A percentile compares a stretch with the other conserved stretches of the same genome.
Evolutionary conservation across 2,888 invertebrate genomes (phyloP).

Genomic region (Eristalis tenax): DNA sequence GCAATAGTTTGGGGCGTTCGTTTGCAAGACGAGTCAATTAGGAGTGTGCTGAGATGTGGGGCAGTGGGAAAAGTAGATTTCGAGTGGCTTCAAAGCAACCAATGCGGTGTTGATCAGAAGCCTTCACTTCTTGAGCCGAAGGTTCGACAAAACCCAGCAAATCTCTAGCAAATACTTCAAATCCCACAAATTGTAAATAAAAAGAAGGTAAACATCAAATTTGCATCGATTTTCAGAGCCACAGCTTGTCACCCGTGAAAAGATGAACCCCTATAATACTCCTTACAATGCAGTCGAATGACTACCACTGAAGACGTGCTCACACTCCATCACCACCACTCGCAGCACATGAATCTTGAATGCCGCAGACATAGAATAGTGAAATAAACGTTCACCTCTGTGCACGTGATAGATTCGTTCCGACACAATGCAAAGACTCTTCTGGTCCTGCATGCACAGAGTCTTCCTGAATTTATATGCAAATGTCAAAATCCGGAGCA

Average conservation of each 20-base stretch:
- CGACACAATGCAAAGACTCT: background rate
- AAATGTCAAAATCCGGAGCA: conserved; percentile 39
- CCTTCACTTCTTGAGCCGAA: no score
- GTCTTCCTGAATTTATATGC: conserved; percentile 34
- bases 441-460: background rate
- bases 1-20: background rate
- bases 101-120: no score
- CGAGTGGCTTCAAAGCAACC: no score
- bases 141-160: no score
- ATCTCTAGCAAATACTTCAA: no score
- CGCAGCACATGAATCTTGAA: background rate
- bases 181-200: no score
- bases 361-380: background rate
- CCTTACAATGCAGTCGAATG: no score
- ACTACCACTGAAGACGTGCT: background rate
- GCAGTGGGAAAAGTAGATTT: no score
- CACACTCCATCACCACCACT: background rate
- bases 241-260: no score
- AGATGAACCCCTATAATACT: no score
- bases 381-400: background rate
- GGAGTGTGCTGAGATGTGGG: background rate
- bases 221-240: no score
- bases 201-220: no score
- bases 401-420: background rate
- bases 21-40: background rate